Percentiles rank a stretch among this genome's conserved stretches.
Evolutionary conservation across 2,888 invertebrate genomes (phyloP).

Genomic region (Plemyria rubiginata): DNA sequence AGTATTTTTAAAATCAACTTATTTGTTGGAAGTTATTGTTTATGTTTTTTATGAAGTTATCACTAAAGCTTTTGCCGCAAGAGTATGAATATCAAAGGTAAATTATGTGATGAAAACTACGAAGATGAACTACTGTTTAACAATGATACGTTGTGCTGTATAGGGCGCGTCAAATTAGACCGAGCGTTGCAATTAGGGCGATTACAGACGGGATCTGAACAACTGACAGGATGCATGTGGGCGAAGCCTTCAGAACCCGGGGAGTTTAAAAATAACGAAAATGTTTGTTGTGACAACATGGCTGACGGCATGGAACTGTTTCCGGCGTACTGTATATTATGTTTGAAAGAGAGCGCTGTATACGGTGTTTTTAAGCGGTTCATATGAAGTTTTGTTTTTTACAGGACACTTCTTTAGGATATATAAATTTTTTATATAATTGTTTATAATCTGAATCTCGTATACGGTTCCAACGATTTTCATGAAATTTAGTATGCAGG

Average conservation of each 20-base stretch:
- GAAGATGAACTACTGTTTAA: slow-evolving; percentile 8
- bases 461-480: too few relatives aligned
- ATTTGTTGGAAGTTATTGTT: too few relatives aligned
- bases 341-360: neutral
- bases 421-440: too few relatives aligned
- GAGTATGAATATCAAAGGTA: too few relatives aligned
- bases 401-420: too few relatives aligned
- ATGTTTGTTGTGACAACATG: neutral
- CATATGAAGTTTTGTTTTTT: too few relatives aligned
- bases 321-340: neutral
- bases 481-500: too few relatives aligned
- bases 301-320: neutral
- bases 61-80: too few relatives aligned
- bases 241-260: slow-evolving; percentile 40
- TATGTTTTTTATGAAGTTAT: too few relatives aligned
- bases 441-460: too few relatives aligned
- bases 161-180: slow-evolving; percentile 67
- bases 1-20: too few relatives aligned
- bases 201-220: slow-evolving; percentile 61
- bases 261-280: slow-evolving; percentile 12
- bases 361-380: neutral
- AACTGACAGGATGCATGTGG: slow-evolving; percentile 62
- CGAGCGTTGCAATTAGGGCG: slow-evolving; percentile 68
- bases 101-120: too few relatives aligned
- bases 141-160: slow-evolving; percentile 4